Evolutionary conservation across 2,888 invertebrate genomes (phyloP).

Genomic region (Arctia plantaginis): DNA sequence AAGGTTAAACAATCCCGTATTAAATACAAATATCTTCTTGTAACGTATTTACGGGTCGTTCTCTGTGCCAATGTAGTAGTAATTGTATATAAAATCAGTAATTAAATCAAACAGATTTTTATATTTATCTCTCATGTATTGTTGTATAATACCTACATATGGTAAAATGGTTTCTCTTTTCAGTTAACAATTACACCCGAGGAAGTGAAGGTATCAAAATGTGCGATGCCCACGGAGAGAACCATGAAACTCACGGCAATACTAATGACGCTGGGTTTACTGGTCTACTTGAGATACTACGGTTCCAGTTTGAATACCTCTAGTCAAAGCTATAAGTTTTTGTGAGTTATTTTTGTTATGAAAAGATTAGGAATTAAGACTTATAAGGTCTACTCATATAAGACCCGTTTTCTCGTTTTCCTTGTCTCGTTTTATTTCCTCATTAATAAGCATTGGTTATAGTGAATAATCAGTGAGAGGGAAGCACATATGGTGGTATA

Average conservation of each 20-base stretch:
- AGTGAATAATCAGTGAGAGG: background rate
- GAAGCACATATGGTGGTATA: background rate
- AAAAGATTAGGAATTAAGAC: background rate
- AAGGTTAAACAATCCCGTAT: too few species aligned
- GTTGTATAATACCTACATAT: too few species aligned
- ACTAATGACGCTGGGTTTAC: slow-evolving; percentile 84
- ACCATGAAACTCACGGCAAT: slow-evolving; percentile 88
- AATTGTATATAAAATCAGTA: too few species aligned
- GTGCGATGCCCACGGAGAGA: slow-evolving; percentile 93
- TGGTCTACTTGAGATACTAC: slow-evolving; percentile 71
- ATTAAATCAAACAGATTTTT: background rate
- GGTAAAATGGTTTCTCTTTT: slow-evolving; percentile 39
- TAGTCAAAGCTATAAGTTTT: slow-evolving; percentile 61
- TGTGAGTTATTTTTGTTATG: slow-evolving; percentile 62
- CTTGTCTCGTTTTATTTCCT: background rate
- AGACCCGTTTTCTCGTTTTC: background rate
- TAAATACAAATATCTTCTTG: too few species aligned
- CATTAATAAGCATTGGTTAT: background rate
- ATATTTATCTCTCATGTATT: background rate
- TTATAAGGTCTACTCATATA: too few species aligned
- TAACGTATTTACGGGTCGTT: too few species aligned
- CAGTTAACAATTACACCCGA: slow-evolving; percentile 92
- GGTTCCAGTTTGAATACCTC: slow-evolving; percentile 44
- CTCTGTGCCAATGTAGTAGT: too few species aligned
- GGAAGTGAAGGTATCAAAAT: slow-evolving; percentile 91